These are phyloP conservation scores for Acanthis flammea DNA, from an alignment of 2,797 vertebrate genomes.

Conservation along the genomic window DNA sequence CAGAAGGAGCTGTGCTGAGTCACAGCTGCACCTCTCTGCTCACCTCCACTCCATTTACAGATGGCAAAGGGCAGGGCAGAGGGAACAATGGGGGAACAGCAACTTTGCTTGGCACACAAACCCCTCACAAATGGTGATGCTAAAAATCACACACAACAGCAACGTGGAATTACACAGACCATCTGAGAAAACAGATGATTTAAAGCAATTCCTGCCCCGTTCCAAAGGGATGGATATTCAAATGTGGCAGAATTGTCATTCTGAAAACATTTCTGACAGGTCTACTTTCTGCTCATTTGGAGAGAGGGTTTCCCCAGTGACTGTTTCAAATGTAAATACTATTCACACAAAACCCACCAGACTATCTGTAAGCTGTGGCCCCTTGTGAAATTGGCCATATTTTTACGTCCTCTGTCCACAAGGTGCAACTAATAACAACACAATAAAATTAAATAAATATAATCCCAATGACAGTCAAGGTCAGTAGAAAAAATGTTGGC, in stretches of 20 bases:
- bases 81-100: background rate
- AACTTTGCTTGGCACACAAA: background rate
- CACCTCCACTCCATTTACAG: background rate
- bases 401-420: constrained; percentile 72
- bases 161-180: background rate
- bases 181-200: background rate
- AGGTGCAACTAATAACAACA: constrained; percentile 78
- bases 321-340: constrained; percentile 63
- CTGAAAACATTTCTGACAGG: constrained; percentile 2
- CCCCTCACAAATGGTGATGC: background rate
- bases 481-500: constrained; percentile 74
- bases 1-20: background rate
- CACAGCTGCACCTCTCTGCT: background rate
- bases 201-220: background rate
- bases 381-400: constrained; percentile 58
- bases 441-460: constrained; percentile 82
- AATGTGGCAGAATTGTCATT: background rate
- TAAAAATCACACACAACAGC: background rate
- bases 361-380: constrained; percentile 60
- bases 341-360: constrained; percentile 64
- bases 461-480: constrained; percentile 61
- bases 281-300: background rate
- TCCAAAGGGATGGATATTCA: background rate
- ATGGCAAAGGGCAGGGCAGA: background rate
- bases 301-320: constrained; percentile 60